Conservation (phyloP, 2,888 invertebrate species). For the Dendrolimus pini region DNA sequence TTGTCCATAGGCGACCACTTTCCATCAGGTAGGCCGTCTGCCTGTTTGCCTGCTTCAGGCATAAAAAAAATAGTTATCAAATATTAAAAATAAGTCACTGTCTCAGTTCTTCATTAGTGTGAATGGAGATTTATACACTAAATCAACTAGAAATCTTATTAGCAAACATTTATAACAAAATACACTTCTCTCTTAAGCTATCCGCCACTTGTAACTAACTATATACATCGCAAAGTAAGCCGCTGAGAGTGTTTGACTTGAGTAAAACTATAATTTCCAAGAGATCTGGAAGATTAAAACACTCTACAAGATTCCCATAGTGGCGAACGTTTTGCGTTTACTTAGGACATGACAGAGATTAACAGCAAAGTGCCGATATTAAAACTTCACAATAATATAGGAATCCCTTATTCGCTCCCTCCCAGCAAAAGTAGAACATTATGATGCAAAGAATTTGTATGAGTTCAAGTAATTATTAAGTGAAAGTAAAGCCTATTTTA, state of each 20-base stretch:
- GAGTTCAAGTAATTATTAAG: constrained; percentile 22
- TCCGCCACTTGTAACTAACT: constrained; percentile 13
- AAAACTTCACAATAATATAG: constrained; percentile 26
- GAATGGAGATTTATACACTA: constrained; percentile 31
- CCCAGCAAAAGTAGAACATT: neutral
- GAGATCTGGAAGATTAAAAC: constrained; percentile 66
- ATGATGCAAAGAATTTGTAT: no score
- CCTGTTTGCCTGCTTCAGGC: no score
- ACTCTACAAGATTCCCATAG: constrained; percentile 45
- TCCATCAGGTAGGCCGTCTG: no score
- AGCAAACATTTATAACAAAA: no score
- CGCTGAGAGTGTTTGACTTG: constrained; percentile 49
- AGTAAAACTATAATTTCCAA: constrained; percentile 64
- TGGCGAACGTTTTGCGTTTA: constrained; percentile 51
- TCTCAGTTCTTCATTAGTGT: no score
- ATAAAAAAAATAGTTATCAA: no score
- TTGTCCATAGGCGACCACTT: no score
- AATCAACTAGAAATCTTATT: no score
- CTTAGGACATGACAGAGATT: constrained; percentile 64
- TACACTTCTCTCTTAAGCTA: constrained; percentile 13
- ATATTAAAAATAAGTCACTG: no score
- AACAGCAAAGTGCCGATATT: constrained; percentile 37
- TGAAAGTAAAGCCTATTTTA: constrained; percentile 29
- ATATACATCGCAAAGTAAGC: constrained; percentile 28
- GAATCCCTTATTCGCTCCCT: constrained; percentile 8